Percentiles rank a stretch among this genome's conserved stretches.
Evolutionary conservation across 1,140 invertebrate genomes (phyloP).

Genomic region (Aphidius ervi): DNA sequence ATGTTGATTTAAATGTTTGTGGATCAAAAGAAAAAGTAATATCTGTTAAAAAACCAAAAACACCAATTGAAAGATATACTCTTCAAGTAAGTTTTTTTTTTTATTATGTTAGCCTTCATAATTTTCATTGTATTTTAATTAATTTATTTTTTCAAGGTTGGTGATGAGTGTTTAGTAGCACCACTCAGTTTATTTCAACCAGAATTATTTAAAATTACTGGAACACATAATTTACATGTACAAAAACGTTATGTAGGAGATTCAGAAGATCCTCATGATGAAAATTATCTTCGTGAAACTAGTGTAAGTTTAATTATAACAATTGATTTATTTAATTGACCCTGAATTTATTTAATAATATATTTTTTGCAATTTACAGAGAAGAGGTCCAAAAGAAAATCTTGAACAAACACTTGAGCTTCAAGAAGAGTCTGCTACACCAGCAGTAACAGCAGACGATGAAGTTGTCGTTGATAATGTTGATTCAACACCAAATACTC

Average conservation of each 20-base stretch:
- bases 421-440: constrained; percentile 44
- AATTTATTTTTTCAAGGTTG: constrained; percentile 62
- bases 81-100: constrained; percentile 47
- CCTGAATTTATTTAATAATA: constrained; percentile 15
- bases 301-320: constrained; percentile 56
- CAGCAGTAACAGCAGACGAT: constrained; percentile 60
- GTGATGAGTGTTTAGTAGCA: constrained; percentile 90
- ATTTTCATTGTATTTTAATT: not conserved
- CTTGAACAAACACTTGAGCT: constrained; percentile 52
- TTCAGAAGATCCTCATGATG: constrained; percentile 90
- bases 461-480: constrained; percentile 78
- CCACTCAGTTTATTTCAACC: constrained; percentile 85
- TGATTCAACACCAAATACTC: constrained; percentile 55
- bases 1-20: constrained; percentile 84
- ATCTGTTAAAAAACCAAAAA: constrained; percentile 68
- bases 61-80: constrained; percentile 70
- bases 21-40: constrained; percentile 79
- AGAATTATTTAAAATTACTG: constrained; percentile 82
- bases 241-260: constrained; percentile 75
- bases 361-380: constrained; percentile 35
- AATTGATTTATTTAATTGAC: constrained; percentile 2
- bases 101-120: no score
- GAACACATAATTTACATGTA: constrained; percentile 65
- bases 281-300: constrained; percentile 84
- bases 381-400: constrained; percentile 63